These are phyloP conservation scores for Tautogolabrus adspersus DNA, from an alignment of 2,113 vertebrate species.

Conservation along the genomic window DNA sequence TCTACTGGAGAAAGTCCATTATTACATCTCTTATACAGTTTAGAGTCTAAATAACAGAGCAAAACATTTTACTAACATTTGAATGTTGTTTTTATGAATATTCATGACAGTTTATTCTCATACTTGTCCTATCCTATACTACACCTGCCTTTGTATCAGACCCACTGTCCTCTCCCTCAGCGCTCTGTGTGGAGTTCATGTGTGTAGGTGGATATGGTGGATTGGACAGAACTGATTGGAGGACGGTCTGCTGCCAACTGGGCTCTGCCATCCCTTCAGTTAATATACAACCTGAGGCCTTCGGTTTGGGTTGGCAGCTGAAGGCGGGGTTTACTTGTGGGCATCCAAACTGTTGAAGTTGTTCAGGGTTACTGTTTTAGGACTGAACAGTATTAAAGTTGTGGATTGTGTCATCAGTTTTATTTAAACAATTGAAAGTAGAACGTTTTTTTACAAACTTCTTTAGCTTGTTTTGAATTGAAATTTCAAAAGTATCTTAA, in stretches of 20 bases:
- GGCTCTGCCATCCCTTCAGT: constrained; percentile 8
- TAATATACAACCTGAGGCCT: background rate
- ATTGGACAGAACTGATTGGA: background rate
- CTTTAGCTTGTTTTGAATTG: background rate
- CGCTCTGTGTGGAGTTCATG: background rate
- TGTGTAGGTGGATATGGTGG: constrained; percentile 6
- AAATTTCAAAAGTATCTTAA: background rate
- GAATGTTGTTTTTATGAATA: background rate
- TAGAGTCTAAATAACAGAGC: no score
- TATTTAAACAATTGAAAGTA: no score
- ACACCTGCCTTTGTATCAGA: no score
- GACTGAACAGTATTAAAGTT: background rate
- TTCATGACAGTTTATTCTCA: no score
- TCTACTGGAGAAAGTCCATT: constrained; percentile 58
- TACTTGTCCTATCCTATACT: no score
- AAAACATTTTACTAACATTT: background rate
- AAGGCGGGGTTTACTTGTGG: constrained; percentile 1
- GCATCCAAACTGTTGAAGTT: background rate
- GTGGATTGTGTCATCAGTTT: background rate
- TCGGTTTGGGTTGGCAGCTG: constrained; percentile 4
- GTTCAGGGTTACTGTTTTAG: background rate
- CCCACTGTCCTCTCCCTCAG: background rate
- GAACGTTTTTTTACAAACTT: background rate
- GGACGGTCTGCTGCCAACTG: background rate
- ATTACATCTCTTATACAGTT: constrained; percentile 42